phyloP scores from a whole-genome alignment of 2,113 vertebrate genomes.

The Scomber colias region DNA sequence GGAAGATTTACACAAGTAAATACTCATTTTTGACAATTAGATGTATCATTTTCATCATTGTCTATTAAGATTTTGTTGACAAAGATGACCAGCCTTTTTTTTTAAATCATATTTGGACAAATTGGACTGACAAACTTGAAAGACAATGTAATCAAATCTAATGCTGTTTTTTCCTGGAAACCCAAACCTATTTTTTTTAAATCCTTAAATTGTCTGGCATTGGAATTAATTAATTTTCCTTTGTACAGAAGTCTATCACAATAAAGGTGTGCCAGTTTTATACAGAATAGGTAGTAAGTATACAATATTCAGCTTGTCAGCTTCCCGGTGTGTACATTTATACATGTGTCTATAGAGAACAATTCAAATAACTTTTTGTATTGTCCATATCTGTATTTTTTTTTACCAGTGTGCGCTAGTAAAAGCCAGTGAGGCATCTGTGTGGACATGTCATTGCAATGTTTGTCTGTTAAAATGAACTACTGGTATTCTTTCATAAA shows the following conservation, averaged over 20 bases:
- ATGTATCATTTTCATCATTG: background rate
- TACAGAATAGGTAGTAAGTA: background rate
- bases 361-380: conserved; percentile 24
- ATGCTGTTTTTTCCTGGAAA: too few relatives aligned
- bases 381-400: conserved; percentile 28
- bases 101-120: conserved; percentile 1
- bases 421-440: background rate
- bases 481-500: background rate
- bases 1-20: conserved; percentile 22
- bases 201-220: background rate
- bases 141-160: too few relatives aligned
- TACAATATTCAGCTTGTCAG: background rate
- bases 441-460: background rate
- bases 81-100: background rate
- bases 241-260: background rate
- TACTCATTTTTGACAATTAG: background rate
- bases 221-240: conserved; percentile 2
- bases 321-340: background rate
- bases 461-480: background rate
- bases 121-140: background rate
- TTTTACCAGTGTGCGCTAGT: conserved; percentile 1
- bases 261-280: background rate
- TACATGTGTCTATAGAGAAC: background rate
- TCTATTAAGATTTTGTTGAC: background rate
- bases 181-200: background rate